Conservation (phyloP, 64 coral and sea anemone genomes). For the Exaiptasia diaphana region DNA sequence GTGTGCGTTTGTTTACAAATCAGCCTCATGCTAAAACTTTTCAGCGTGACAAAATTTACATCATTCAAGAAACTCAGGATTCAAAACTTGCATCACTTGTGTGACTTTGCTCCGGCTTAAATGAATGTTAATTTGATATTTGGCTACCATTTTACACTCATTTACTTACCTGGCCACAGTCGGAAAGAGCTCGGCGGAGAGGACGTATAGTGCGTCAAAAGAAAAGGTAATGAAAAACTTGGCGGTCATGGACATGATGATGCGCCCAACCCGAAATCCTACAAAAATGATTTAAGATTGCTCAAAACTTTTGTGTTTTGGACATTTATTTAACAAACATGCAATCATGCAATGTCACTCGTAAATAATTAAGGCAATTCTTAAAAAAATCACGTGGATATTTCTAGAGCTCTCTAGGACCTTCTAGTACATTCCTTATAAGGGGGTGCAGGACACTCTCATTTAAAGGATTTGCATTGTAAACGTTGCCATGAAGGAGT, state of each 20-base stretch:
- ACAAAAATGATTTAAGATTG: not conserved
- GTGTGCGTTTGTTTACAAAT: not conserved
- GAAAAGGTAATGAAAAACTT: slow-evolving; percentile 51
- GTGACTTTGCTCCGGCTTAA: too few relatives aligned
- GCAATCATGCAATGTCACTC: not conserved
- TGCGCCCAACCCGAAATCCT: slow-evolving; percentile 33
- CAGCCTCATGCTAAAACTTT: not conserved
- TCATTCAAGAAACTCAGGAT: not conserved
- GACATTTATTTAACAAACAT: not conserved
- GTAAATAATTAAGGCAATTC: not conserved
- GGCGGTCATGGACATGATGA: slow-evolving; percentile 35
- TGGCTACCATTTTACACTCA: too few relatives aligned
- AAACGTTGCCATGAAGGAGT: too few relatives aligned
- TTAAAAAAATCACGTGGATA: not conserved
- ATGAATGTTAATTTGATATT: too few relatives aligned
- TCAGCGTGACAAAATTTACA: not conserved
- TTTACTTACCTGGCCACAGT: slow-evolving; percentile 42
- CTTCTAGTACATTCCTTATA: not conserved
- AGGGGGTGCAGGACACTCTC: not conserved
- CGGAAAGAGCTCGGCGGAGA: slow-evolving; percentile 16
- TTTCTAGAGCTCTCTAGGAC: not conserved
- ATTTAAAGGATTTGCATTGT: not conserved
- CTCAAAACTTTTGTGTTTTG: too few relatives aligned
- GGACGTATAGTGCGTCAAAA: slow-evolving; percentile 26
- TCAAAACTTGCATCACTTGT: too few relatives aligned